A percentile compares a stretch with the other conserved stretches of the same genome.
Evolutionary conservation across 2,888 invertebrate species (phyloP).

Genomic region (Schizaphis graminum): DNA sequence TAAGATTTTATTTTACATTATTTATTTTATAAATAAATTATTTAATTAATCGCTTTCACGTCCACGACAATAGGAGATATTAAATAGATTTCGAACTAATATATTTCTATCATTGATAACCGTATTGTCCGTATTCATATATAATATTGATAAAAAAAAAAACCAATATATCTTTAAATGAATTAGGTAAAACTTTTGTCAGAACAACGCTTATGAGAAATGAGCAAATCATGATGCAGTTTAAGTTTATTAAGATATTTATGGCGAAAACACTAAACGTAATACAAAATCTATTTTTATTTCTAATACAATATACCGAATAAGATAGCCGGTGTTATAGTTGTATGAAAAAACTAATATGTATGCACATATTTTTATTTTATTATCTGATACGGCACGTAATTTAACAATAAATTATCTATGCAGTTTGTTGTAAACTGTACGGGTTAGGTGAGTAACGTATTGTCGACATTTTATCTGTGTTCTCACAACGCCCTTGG

Average conservation of each 20-base stretch:
- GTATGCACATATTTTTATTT: not conserved
- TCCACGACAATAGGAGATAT: not conserved
- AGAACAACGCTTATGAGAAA: not conserved
- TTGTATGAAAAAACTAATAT: not conserved
- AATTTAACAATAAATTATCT: not conserved
- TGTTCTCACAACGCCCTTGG: not conserved
- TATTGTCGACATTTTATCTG: constrained; percentile 14
- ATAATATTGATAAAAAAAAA: not conserved
- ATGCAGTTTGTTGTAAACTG: not conserved
- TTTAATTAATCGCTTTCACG: not conserved
- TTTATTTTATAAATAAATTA: not conserved
- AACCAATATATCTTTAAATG: not conserved
- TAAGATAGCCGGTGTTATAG: not conserved
- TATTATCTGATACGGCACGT: not conserved
- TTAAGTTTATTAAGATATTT: not conserved
- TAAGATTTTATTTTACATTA: not conserved
- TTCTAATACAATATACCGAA: not conserved
- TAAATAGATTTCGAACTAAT: not conserved
- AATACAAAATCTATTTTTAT: not conserved
- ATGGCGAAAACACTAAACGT: not conserved
- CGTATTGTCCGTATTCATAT: not conserved
- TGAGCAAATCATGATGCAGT: no score
- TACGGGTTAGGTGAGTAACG: not conserved
- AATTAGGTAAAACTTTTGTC: not conserved
- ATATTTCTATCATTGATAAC: no score